Evolutionary conservation across 2,113 vertebrate species (phyloP).

Genomic region (Limanda limanda): DNA sequence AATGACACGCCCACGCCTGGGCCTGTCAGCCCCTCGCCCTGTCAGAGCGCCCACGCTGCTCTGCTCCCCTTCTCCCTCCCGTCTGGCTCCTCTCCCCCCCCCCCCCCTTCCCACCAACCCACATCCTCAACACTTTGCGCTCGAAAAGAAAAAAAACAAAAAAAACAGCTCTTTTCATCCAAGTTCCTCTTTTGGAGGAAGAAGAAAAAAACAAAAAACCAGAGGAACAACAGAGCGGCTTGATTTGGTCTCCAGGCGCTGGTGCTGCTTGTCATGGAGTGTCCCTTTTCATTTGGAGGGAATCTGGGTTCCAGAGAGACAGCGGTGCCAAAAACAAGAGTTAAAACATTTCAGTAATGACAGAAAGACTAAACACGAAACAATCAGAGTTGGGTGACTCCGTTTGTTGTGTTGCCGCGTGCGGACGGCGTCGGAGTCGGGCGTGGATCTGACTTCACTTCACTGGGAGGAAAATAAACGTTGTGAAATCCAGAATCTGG

Average conservation of each 20-base stretch:
- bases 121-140: constrained; percentile 75
- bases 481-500: constrained; percentile 48
- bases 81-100: constrained; percentile 40
- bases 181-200: constrained; percentile 72
- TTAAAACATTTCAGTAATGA: constrained; percentile 26
- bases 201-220: constrained; percentile 3
- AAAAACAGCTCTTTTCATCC: constrained; percentile 72
- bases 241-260: constrained; percentile 73
- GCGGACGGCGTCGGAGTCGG: no score
- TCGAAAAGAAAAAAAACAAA: constrained; percentile 58
- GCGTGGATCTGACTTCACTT: constrained; percentile 58
- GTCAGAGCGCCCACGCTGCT: constrained; percentile 77
- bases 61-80: constrained; percentile 64
- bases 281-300: constrained; percentile 75
- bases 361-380: not conserved
- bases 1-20: constrained; percentile 81
- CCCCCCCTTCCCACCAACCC: constrained; percentile 67
- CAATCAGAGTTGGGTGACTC: no score
- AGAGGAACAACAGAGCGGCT: constrained; percentile 56
- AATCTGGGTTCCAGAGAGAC: constrained; percentile 56
- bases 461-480: not conserved
- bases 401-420: no score
- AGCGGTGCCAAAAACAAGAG: constrained; percentile 56
- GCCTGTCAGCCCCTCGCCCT: constrained; percentile 80
- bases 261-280: constrained; percentile 72